Evolutionary conservation across 2,797 vertebrate genomes (phyloP), one percentile per base, ranked within the genome.

Genomic region (Pyrocephalus nanus): DNA sequence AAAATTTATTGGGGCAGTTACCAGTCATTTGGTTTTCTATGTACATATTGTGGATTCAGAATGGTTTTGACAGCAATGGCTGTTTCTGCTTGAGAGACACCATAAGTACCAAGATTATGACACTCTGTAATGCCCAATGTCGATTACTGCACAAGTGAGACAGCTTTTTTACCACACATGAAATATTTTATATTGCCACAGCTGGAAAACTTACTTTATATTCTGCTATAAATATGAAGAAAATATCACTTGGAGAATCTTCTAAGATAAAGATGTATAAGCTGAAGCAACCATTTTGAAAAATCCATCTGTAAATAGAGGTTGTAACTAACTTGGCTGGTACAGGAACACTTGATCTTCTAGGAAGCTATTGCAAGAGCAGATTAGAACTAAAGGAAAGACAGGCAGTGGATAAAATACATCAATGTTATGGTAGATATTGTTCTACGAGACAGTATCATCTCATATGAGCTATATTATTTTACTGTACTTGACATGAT

Each of bases 171-270:
- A 78, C 40, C 73, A 88, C 10, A 60, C 79, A 48, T 66, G 48
- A 86, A 82, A 66, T 64, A 53, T 34, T 92, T 88, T 67, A 78
- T 20, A 75, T 25, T 76, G 60, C 48, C 77, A 78, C 2, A 2
- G 67, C 54, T 76, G 64, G 86, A 83, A 79, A 94, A 88, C 34
- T 73, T 82, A 71, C 88, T 78, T 73, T n/a, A 76, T 65, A 81
- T 78, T 93, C 38, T 6, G 2, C 60, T 64, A 66, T 90, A 90
- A 84, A 89, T 77, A 83, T 9, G 23, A 91, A 80, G 50, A 83
- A 92, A 95, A 86, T 55, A 81, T 13, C 32, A 60, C 76, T 86
- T 79, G 73, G 70, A 94, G 73, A 90, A 78, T 73, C 88, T 90
- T 86, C 70, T 66, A 70, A 81, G 53, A 74, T 75, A 62, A 75